These are phyloP conservation scores for Prietella phreatophila DNA, from an alignment of 2,113 vertebrate genomes.

Conservation along the genomic window DNA sequence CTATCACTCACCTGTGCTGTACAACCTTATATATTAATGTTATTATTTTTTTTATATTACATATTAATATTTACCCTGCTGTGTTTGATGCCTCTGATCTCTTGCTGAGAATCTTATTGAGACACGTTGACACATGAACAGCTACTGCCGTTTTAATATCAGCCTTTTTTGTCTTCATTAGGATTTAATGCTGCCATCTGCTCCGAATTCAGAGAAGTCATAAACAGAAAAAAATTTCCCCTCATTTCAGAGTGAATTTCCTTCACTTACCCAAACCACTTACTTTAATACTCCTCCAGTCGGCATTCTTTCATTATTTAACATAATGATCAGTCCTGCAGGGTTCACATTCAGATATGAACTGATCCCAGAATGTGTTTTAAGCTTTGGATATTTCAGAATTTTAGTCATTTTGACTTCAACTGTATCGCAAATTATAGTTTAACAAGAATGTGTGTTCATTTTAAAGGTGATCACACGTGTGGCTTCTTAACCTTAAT, in stretches of 20 bases:
- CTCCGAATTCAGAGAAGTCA: conserved; percentile 34
- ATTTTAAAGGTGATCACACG: neutral
- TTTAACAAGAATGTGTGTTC: neutral
- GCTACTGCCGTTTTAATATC: conserved; percentile 24
- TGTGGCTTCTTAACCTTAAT: neutral
- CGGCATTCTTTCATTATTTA: conserved; percentile 66
- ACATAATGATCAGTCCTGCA: conserved; percentile 60
- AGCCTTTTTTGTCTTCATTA: conserved; percentile 38
- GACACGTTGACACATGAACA: conserved; percentile 15
- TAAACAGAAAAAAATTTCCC: conserved; percentile 36
- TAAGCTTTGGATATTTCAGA: conserved; percentile 67
- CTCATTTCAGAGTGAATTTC: conserved; percentile 40
- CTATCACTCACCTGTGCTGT: neutral
- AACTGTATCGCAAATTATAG: conserved; percentile 49
- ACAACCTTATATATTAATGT: neutral
- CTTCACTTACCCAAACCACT: conserved; percentile 50
- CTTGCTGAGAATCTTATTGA: conserved; percentile 35
- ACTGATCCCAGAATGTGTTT: conserved; percentile 55
- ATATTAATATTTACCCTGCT: conserved; percentile 21
- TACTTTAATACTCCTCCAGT: conserved; percentile 58
- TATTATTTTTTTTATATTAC: conserved; percentile 6
- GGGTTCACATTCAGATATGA: conserved; percentile 64
- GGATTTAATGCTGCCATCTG: conserved; percentile 50
- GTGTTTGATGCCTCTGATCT: conserved; percentile 20
- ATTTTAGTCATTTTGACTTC: conserved; percentile 64